phyloP scores from a whole-genome alignment of 2,113 vertebrate species.

The Turnix velox region DNA sequence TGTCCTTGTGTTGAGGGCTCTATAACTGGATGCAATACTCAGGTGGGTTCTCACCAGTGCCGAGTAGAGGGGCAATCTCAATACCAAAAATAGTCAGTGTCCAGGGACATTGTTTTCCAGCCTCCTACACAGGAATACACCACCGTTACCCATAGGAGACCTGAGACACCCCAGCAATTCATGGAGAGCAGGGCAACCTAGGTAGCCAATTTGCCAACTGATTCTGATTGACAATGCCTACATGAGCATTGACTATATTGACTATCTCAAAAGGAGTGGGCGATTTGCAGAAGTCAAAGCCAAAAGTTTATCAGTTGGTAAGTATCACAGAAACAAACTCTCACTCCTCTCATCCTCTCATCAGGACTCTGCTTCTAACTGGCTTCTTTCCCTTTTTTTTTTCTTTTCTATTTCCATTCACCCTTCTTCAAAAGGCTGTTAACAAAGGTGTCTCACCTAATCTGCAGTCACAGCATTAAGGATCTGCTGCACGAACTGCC shows the following conservation, averaged over 20 bases:
- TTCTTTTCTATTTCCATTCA: background rate
- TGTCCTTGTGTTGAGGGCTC: too few species aligned
- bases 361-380: background rate
- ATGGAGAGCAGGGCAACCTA: background rate
- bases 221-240: background rate
- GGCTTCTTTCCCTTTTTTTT: background rate
- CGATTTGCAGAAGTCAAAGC: background rate
- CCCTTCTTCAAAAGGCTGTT: background rate
- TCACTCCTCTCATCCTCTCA: background rate
- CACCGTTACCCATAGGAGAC: background rate
- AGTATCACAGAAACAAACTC: background rate
- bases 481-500: background rate
- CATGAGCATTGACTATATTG: too few species aligned
- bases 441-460: background rate
- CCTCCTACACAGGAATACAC: background rate
- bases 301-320: background rate
- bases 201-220: rapidly evolving
- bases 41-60: too few species aligned
- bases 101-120: background rate
- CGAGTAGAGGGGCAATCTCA: too few species aligned
- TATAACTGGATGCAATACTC: too few species aligned
- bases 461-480: background rate
- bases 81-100: background rate
- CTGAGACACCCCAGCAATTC: background rate
- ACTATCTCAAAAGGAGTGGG: background rate